Base-by-base conservation (phyloP, 2,888 invertebrate species). In the Orthosia incerta region DNA sequence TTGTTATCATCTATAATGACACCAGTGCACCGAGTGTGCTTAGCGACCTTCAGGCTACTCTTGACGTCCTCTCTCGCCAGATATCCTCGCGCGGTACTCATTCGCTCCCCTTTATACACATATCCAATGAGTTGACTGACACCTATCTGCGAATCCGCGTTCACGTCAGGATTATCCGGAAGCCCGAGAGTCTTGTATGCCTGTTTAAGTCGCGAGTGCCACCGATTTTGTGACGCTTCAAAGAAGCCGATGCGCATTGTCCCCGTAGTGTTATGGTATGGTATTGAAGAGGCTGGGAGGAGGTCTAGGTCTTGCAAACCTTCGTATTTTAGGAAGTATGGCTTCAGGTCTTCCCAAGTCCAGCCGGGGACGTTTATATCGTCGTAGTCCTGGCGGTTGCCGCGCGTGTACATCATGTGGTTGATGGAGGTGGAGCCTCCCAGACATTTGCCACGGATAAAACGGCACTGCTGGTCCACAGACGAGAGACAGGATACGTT, bases 381-480 rank as follows among this genome's bases (percentile, higher is more conserved):
- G 68, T 91, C 90, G 76, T 87, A 94, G 85, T 95, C 94, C 0
- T 13, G 61, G 0, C 86, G 88, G 74, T 90, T 91, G 3, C 95
- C 95, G 46, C 95, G 91, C 2, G 90, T 89, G 86, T 94, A 94
- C 79, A 94, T 80, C 94, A 95, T 94, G 84, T 91, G 90, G 87
- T 95, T 95, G 82, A 93, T 92, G 84, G 89, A 89, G 66, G 94
- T 92, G 76, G 95, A 94, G 69, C 95, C 95, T 1, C 95, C 95
- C 67, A 95, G 92, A 46, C 92, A 90, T 72, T 90, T 91, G 73
- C 95, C 95, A 76, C 94, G 92, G 71, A 84, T 88, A 77, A 92
- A 91, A 59, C 88, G 89, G 76, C 95, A 95, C 73, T 85, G 85
- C 23, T 65, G 70, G 3, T 86, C 86, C 18, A 70, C 74, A 3